Evolutionary conservation across 1,140 invertebrate species (phyloP), one percentile per base, ranked within the genome.

Genomic region (Hermatobates lingyangjiaoensis): DNA sequence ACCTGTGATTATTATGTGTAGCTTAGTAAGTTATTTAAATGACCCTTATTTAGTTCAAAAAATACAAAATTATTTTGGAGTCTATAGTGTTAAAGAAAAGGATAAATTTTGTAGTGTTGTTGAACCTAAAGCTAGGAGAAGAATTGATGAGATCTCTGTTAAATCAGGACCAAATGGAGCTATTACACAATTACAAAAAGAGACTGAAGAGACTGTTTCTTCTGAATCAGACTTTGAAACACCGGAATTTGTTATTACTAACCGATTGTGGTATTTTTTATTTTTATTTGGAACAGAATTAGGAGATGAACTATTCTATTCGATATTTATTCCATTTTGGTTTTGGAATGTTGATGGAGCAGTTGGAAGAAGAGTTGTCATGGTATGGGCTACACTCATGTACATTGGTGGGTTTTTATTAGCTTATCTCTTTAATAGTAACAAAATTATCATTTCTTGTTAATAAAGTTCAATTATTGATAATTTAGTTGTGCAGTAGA

Each of bases 281-380:
- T 91, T 92, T 64, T 63, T 79, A 1, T 73, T 90, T 60, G 85
- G 85, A 14, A 87, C 87, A 1, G 76, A 78, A 50, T 66, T 92
- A 21, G 88, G 87, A 0, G 88, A 91, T 69, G 88, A 91, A 68
- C 73, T 82, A 51, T 92, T 92, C 68, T 92, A 92, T 66, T 75
- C 80, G 0, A 70, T 76, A 10, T 88, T 90, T 62, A 88, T 92
- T 61, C 84, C 87, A 14, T 89, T 87, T 65, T 86, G 84, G 77
- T 84, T 88, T 60, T 92, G 88, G 88, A 92, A 92, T 66, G 73
- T 92, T 52, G 86, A 90, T 68, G 81, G 81, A 20, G 80, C 80
- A 27, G 80, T 88, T 26, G 82, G 82, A 10, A 67, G 85, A 57
- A 71, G 81, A 64, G 77, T 90, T 20, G 74, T 88, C 20, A 65